phyloP scores from a whole-genome alignment of 92 coral and sea anemone genomes.

The Parazoanthus darwini region DNA sequence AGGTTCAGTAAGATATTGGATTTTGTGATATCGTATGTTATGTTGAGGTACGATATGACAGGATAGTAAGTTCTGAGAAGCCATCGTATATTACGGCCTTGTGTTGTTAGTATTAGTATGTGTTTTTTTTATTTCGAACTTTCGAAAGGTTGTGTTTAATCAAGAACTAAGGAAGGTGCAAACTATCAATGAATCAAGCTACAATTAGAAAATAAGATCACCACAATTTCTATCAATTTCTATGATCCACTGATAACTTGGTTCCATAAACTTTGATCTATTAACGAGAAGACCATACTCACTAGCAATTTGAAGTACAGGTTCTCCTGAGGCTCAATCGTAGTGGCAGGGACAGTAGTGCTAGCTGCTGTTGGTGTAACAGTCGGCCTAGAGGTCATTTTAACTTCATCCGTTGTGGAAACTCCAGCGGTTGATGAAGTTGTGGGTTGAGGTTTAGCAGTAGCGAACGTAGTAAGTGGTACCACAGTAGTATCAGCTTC shows the following conservation, averaged over 20 bases:
- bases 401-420: background rate
- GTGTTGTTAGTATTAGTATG: too few relatives aligned
- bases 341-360: background rate
- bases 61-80: too few relatives aligned
- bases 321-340: slow-evolving; percentile 6
- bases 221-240: too few relatives aligned
- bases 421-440: background rate
- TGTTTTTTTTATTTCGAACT: too few relatives aligned
- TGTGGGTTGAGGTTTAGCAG: background rate
- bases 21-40: too few relatives aligned
- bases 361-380: background rate
- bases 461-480: background rate
- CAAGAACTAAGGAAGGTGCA: too few relatives aligned
- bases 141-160: too few relatives aligned
- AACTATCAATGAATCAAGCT: too few relatives aligned
- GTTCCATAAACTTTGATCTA: background rate
- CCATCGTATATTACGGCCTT: too few relatives aligned
- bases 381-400: background rate
- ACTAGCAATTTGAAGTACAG: slow-evolving; percentile 13
- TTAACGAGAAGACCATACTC: background rate
- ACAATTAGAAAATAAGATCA: too few relatives aligned
- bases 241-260: background rate
- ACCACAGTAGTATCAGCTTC: background rate
- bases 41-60: too few relatives aligned
- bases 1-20: too few relatives aligned